Conservation (phyloP, 2,113 vertebrate species). For the Sterna hirundo region DNA sequence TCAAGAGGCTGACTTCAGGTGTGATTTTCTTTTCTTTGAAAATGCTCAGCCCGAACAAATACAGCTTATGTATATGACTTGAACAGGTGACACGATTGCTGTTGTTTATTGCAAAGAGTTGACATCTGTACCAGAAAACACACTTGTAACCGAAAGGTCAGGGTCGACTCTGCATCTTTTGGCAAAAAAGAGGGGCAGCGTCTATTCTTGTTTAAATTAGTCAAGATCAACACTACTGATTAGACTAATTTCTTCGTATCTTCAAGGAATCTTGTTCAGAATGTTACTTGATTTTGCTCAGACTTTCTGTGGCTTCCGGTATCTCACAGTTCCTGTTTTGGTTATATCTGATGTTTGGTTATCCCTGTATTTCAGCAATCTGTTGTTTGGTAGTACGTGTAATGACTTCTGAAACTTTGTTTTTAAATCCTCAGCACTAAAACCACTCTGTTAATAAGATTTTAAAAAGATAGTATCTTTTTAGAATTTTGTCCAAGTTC, state of each 20-base stretch:
- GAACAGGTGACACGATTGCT: not conserved
- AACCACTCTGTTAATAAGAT: not conserved
- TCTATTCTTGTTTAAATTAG: not conserved
- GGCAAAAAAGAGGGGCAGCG: not conserved
- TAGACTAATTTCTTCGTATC: not conserved
- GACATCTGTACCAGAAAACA: not conserved
- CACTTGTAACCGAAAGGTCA: fast-evolving
- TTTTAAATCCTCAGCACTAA: not conserved
- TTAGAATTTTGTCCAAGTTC: not conserved
- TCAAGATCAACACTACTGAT: not conserved
- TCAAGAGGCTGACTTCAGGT: constrained; percentile 44
- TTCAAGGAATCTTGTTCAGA: not conserved
- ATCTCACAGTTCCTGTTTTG: not conserved
- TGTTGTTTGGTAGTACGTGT: not conserved
- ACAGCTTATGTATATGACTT: not conserved
- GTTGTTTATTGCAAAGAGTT: not conserved
- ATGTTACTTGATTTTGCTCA: not conserved
- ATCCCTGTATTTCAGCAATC: not conserved
- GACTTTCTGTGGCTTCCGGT: not conserved
- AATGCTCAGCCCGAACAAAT: not conserved
- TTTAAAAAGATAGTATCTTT: not conserved
- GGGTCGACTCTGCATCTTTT: not conserved
- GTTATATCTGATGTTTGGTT: not conserved
- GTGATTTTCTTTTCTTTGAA: constrained; percentile 25
- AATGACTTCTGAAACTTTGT: not conserved